Conservation (phyloP, 2,113 vertebrate genomes). For the Petromus typicus region DNA sequence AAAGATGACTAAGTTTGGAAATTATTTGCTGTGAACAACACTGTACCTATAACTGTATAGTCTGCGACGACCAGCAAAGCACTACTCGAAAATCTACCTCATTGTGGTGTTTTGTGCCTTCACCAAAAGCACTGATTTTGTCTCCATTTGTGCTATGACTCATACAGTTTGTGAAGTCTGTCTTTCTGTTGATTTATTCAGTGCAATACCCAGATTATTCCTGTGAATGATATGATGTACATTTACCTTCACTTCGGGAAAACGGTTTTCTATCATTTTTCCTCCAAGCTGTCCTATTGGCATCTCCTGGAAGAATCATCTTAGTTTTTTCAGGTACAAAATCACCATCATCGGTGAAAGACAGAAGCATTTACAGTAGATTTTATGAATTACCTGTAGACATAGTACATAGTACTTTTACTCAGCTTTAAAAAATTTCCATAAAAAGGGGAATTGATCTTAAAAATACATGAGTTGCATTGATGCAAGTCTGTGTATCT, state of each 20-base stretch:
- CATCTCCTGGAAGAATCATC: neutral
- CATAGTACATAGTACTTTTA: neutral
- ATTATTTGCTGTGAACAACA: neutral
- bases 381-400: neutral
- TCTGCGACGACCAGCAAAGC: neutral
- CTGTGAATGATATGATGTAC: neutral
- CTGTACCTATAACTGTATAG: neutral
- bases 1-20: neutral
- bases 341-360: neutral
- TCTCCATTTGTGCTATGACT: neutral
- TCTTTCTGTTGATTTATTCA: neutral
- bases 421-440: neutral
- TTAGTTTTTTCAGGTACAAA: neutral
- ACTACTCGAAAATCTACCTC: neutral
- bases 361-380: neutral
- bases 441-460: neutral
- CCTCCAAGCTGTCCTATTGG: neutral
- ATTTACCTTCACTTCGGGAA: neutral
- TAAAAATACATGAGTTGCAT: neutral
- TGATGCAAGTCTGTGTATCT: neutral
- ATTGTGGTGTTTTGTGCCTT: neutral
- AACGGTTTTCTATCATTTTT: neutral
- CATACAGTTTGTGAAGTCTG: neutral
- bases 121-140: neutral
- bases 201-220: neutral